Evolutionary conservation across 1,140 invertebrate genomes (phyloP), one percentile per base, ranked within the genome.

Genomic region (Heliconius congener): DNA sequence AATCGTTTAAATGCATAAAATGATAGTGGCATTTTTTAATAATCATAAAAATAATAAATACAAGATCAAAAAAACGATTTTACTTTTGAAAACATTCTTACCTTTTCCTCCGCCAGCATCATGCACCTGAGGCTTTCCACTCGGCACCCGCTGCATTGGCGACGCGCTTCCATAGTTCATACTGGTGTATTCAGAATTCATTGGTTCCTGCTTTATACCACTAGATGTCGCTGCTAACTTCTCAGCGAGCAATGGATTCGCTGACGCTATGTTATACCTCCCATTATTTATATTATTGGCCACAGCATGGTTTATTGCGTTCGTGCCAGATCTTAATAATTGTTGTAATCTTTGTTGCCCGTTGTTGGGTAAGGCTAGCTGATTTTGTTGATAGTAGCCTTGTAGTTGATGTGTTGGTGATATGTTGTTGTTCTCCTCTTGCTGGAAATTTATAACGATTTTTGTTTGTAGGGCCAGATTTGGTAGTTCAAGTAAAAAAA

Each of bases 231-330:
- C 92, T 76, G 94, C 94, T 50, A 96, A 82, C 82, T 96, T 96
- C 83, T 96, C 95, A 18, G 97, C 97, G 81, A 98, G 94, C 66
- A 98, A 94, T 50, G 97, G 97, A 92, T 98, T 98, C 19, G 97
- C 96, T 0, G 97, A 97, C 2, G 97, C 97, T 73, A 98, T 98
- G 77, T 97, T 97, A 87, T 97, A 97, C 94, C 97, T 97, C 84
- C 96, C 95, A 87, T 95, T 94, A 87, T 95, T 95, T 37, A 95
- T 96, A 66, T 95, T 95, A 81, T 93, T 93, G 78, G 93, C 88
- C 82, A 95, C 86, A 81, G 86, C 89, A 88, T 91, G 89, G 90
- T 92, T 93, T 89, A 95, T 94, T 50, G 91, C 92, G 76, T 81
- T 92, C 19, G 93, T 92, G 34, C 93, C 93, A 3, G 92, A 92